Percentiles rank a stretch among this genome's conserved stretches.
Evolutionary conservation across 2,797 vertebrate genomes (phyloP).

Genomic region (Hemibagrus guttatus): DNA sequence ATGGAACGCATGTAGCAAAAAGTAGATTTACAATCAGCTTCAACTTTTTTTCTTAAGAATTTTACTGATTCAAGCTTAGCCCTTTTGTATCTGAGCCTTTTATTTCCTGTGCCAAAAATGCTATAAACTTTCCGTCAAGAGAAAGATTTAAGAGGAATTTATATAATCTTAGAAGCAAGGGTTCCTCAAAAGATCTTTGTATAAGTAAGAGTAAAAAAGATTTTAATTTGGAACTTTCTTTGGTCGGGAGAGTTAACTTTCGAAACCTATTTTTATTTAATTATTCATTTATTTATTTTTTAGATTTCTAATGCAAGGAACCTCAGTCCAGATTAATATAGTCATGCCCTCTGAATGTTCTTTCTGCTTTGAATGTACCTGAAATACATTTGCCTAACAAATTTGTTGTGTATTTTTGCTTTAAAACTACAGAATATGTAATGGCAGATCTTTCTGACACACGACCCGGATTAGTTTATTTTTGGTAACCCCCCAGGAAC

Average conservation of each 20-base stretch:
- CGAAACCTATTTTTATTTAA: background rate
- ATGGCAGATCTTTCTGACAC: conserved; percentile 25
- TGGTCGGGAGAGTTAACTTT: background rate
- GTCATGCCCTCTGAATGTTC: background rate
- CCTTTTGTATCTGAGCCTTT: background rate
- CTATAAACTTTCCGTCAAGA: background rate
- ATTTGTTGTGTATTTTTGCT: background rate
- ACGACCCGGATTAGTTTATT: conserved; percentile 44
- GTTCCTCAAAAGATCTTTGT: background rate
- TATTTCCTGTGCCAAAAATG: background rate
- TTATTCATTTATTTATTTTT: background rate
- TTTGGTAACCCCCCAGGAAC: conserved; percentile 41
- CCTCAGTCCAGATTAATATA: background rate
- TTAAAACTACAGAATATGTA: conserved; percentile 52
- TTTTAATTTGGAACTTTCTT: background rate
- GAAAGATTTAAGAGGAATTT: background rate
- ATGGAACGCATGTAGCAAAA: background rate
- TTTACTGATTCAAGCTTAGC: background rate
- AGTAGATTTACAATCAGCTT: background rate
- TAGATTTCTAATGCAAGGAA: background rate
- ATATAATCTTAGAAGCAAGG: background rate
- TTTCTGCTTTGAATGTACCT: background rate
- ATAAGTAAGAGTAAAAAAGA: background rate
- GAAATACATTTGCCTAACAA: background rate
- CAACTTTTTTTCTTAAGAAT: background rate